Conservation (phyloP, 1,140 invertebrate genomes). For the Nasonia vitripennis region DNA sequence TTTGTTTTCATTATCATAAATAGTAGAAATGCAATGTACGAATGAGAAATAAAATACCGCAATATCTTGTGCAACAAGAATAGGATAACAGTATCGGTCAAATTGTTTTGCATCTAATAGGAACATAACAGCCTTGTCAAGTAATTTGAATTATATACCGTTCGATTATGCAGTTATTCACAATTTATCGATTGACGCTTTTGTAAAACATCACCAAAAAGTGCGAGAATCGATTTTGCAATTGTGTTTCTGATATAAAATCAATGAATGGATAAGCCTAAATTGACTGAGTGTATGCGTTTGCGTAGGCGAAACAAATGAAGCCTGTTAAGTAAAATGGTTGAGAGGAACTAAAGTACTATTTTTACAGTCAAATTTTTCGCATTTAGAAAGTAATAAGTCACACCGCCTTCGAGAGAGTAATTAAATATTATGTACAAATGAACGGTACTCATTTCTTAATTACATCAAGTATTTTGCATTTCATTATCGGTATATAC, state of each 20-base stretch:
- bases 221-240: slow-evolving; percentile 18
- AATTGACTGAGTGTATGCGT: neutral
- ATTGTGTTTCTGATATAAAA: neutral
- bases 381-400: slow-evolving; percentile 65
- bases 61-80: slow-evolving; percentile 25
- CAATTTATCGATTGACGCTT: slow-evolving; percentile 34
- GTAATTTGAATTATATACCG: slow-evolving; percentile 50
- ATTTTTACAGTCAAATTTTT: slow-evolving; percentile 41
- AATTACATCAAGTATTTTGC: slow-evolving; percentile 73
- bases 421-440: slow-evolving; percentile 75
- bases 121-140: slow-evolving; percentile 50
- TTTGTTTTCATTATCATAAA: neutral
- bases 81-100: slow-evolving; percentile 36
- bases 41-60: neutral
- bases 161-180: slow-evolving; percentile 52
- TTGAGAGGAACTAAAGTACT: slow-evolving; percentile 49
- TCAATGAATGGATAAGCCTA: neutral
- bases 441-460: slow-evolving; percentile 71
- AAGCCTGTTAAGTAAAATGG: slow-evolving; percentile 30
- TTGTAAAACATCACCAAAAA: slow-evolving; percentile 26
- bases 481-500: slow-evolving; percentile 66
- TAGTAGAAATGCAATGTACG: neutral
- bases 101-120: slow-evolving; percentile 51
- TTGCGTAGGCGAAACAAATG: neutral
- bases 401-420: slow-evolving; percentile 73